phyloP scores from a whole-genome alignment of 92 coral and sea anemone genomes.

The Porites divaricata region DNA sequence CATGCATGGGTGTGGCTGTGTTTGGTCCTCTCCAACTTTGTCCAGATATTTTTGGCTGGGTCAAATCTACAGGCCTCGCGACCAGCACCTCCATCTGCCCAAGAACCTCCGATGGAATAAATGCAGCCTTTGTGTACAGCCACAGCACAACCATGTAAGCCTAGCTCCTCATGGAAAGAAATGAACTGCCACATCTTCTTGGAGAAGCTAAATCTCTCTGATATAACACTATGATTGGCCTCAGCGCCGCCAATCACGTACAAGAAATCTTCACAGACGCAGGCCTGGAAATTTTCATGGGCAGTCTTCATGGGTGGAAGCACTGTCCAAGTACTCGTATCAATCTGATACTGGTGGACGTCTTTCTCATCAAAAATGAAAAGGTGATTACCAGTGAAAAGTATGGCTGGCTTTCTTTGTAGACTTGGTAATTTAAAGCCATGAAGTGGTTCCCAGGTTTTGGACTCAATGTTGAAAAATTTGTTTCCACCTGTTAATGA shows the following conservation, averaged over 20 bases:
- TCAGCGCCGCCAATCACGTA: conserved; percentile 58
- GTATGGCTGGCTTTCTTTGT: conserved; percentile 12
- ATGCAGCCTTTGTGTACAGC: conserved; percentile 17
- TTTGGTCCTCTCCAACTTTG: conserved; percentile 20
- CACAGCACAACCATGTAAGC: conserved; percentile 27
- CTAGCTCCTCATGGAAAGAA: conserved; percentile 40
- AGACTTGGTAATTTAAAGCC: conserved; percentile 15
- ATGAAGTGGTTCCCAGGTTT: conserved; percentile 12
- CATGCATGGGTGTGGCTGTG: conserved; percentile 38
- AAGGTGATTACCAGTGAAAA: conserved; percentile 32
- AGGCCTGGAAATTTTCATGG: conserved; percentile 22
- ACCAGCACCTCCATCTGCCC: conserved; percentile 41
- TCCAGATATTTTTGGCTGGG: conserved; percentile 52
- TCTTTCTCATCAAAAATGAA: conserved; percentile 39
- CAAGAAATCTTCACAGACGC: conserved; percentile 47
- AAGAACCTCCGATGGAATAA: conserved; percentile 56
- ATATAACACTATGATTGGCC: conserved; percentile 24
- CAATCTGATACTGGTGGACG: conserved; percentile 47
- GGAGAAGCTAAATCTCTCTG: conserved; percentile 61
- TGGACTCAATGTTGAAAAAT: conserved; percentile 17
- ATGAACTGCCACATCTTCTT: conserved; percentile 56
- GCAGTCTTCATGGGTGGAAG: conserved; percentile 40
- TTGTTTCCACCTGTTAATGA: conserved; percentile 10
- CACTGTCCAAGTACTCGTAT: conserved; percentile 31
- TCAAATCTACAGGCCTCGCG: conserved; percentile 35